Evolutionary conservation across 2,888 invertebrate genomes (phyloP), one percentile per base, ranked within the genome.

Genomic region (Notodonta ziczac): DNA sequence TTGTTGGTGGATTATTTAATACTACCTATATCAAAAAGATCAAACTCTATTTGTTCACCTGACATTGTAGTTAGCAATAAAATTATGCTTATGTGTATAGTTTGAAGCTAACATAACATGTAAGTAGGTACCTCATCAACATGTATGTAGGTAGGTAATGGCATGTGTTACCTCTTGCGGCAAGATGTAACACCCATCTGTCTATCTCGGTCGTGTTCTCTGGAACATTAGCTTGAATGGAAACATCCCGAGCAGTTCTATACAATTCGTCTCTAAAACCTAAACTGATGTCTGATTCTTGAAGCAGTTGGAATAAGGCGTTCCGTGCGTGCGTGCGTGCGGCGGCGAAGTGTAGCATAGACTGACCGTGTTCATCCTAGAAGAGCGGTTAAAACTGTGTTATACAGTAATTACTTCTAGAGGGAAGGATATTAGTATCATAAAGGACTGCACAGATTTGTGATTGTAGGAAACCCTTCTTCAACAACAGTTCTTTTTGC

Each of bases 331-430:
- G 98, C 0, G 96, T 95, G 56, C 97, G 95, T 0, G 97, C 96
- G 0, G 97, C 97, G 0, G 98, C 98, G 87, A 97, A 98, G 87
- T 98, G 98, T 46, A 98, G 88, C 95, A 98, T 96, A 66, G 97
- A 97, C 85, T 98, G 98, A 0, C 98, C 98, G 76, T 97, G 97
- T 82, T 98, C 98, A 77, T 98, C 98, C 97, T 97, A 73, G 32
- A 80, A 82, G 5, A 46, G 10, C 13, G n/a, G 10, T n/a, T 9
- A 10, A 42, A 42, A 42, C 9, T 42, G 4, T 12, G 10, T 42
- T 10, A 40, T 40, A 40, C 40, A 40, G 8, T 40, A 9, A 40
- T 40, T 7, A 40, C 40, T 7, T 40, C 40, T 24, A 40, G 5
- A 7, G 40, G 40, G 40, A 8, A 40, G 40, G 9, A 2, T 9